A percentile compares a stretch with the other conserved stretches of the same genome.
Evolutionary conservation across 2,113 vertebrate genomes (phyloP).

Genomic region (Bombycilla garrulus): DNA sequence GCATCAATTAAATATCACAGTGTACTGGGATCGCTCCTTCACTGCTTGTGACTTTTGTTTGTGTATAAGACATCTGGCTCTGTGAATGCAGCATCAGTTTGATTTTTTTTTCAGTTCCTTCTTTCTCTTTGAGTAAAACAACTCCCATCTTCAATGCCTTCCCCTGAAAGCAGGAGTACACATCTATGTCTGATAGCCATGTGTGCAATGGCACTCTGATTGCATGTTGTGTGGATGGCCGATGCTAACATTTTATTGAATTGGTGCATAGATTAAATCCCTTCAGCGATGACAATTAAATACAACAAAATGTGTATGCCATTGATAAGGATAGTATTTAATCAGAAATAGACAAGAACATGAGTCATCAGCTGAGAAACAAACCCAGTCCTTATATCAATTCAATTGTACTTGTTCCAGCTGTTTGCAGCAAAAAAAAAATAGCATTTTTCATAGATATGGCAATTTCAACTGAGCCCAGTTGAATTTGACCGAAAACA

Average conservation of each 20-base stretch:
- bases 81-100: background rate
- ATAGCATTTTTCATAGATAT: background rate
- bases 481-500: background rate
- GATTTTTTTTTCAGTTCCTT: background rate
- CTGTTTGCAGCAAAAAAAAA: slow-evolving; percentile 8
- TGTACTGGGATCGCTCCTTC: background rate
- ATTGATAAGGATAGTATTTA: slow-evolving; percentile 61
- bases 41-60: background rate
- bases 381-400: slow-evolving; percentile 40
- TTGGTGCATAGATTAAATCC: slow-evolving; percentile 34
- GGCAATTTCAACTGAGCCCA: background rate
- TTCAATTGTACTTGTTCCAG: slow-evolving; percentile 53
- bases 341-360: slow-evolving; percentile 62
- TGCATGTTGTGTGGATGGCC: background rate
- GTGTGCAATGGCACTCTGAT: background rate
- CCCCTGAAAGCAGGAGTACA: background rate
- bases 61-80: background rate
- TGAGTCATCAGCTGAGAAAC: slow-evolving; percentile 51
- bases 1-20: slow-evolving; percentile 1
- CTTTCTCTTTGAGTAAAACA: background rate
- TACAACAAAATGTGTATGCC: slow-evolving; percentile 31
- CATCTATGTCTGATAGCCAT: background rate
- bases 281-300: slow-evolving; percentile 54
- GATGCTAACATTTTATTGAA: slow-evolving; percentile 31
- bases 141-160: background rate